These are phyloP conservation scores for Dasyurus viverrinus DNA, from an alignment of 2,113 vertebrate genomes.

Conservation along the genomic window DNA sequence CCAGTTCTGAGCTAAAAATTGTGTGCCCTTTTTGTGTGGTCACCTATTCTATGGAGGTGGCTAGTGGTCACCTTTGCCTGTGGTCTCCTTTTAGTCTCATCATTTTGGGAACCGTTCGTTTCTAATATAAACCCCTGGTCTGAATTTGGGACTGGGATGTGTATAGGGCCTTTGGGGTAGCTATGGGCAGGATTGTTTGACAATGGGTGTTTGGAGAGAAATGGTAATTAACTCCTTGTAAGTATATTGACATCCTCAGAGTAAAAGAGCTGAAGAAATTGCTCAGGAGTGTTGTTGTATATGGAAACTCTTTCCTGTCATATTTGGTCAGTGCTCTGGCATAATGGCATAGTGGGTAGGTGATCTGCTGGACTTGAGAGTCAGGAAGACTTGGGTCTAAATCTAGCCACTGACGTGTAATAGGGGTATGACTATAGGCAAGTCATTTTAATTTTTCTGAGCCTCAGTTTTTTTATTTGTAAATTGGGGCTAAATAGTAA, in stretches of 20 bases:
- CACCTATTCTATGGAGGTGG: conserved; percentile 22
- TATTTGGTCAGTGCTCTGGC: neutral
- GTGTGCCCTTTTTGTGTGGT: neutral
- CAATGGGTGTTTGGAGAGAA: conserved; percentile 6
- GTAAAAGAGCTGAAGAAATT: conserved; percentile 7
- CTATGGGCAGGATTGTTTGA: neutral
- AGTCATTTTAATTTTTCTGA: neutral
- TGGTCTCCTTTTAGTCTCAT: neutral
- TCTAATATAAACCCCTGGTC: conserved; percentile 24
- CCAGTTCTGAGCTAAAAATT: neutral
- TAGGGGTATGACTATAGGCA: neutral
- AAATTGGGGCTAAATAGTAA: neutral
- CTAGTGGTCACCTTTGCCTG: neutral
- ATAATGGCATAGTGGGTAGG: neutral
- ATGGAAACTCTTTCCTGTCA: conserved; percentile 21
- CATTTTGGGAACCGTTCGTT: neutral
- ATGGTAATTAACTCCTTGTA: conserved; percentile 36
- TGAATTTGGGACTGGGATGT: conserved; percentile 32
- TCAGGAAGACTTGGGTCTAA: neutral
- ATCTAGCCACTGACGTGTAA: neutral
- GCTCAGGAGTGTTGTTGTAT: neutral
- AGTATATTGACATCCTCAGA: neutral
- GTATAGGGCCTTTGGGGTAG: conserved; percentile 6
- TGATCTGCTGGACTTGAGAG: neutral
- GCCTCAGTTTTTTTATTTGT: neutral